Evolutionary conservation across 1,140 invertebrate genomes (phyloP), one percentile per base, ranked within the genome.

Genomic region (Pseudobourletiella spinata): DNA sequence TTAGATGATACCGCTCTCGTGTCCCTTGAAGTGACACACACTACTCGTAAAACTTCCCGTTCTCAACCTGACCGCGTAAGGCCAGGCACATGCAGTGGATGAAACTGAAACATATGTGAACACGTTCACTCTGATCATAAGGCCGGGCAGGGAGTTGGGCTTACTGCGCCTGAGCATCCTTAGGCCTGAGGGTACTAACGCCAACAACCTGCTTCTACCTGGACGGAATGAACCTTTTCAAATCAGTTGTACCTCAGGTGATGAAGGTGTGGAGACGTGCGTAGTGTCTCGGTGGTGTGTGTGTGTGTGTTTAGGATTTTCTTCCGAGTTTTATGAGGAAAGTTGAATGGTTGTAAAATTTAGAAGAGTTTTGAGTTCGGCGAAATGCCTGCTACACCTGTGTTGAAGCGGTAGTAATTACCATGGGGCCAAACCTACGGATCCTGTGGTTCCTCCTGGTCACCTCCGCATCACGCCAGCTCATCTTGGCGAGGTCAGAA

Each of bases 401-500:
- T 59, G 46, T 59, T 51, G 42, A 59, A 51, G 2, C 15, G 25
- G 48, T 51, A 26, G 24, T 25, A 63, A 30, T n/a, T 28, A 59
- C 48, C 35, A 64, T 64, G 63, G 63, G 63, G 63, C 57, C 43
- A 59, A 32, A 59, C 29, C 56, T 64, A 32, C 56, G 57, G 48
- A 43, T 64, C 56, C 62, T 64, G 28, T 58, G 62, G 56, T 55
- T 59, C 62, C 62, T 64, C 14, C 15, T 64, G 26, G 52, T 64
- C 18, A 35, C 51, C 51, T 54, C 56, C 32, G 48, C 56, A 44
- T 51, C 55, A 1, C 29, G 43, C 32, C 63, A 64, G 18, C 24
- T 64, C 6, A 50, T 54, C 4, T 39, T 65, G 57, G 64, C 30
- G 18, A 30, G 63, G 25, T 43, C 54, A 28, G 76, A 77, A 65